These are phyloP conservation scores for Cataglyphis albicans DNA, from an alignment of 2,888 invertebrate species.

Conservation along the genomic window DNA sequence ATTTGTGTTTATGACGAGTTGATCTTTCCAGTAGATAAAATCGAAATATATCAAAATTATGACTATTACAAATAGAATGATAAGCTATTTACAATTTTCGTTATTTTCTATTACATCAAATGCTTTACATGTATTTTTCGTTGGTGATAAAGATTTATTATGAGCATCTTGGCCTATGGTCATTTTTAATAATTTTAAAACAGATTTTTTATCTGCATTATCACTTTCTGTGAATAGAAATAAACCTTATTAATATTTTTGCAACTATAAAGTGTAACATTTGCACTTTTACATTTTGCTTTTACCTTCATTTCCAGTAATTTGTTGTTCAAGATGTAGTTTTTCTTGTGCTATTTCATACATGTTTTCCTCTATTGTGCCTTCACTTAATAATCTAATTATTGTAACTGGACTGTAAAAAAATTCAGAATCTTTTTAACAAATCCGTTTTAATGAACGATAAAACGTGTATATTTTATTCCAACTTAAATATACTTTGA, in stretches of 20 bases:
- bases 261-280: conserved; percentile 17
- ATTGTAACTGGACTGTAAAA: conserved; percentile 92
- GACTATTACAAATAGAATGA: conserved; percentile 59
- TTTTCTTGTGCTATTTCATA: conserved; percentile 96
- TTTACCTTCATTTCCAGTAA: conserved; percentile 89
- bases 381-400: conserved; percentile 93
- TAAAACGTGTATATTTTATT: conserved; percentile 18
- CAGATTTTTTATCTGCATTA: conserved; percentile 91
- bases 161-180: conserved; percentile 90
- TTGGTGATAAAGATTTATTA: conserved; percentile 75
- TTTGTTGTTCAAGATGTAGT: conserved; percentile 95
- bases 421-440: conserved; percentile 37
- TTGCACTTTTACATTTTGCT: neutral
- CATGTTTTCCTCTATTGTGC: conserved; percentile 97
- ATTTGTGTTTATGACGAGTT: conserved; percentile 17
- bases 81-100: conserved; percentile 64
- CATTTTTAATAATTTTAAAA: conserved; percentile 92
- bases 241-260: conserved; percentile 35
- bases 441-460: neutral
- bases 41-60: conserved; percentile 56
- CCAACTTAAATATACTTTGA: conserved; percentile 12
- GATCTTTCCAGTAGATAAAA: conserved; percentile 35
- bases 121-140: conserved; percentile 72
- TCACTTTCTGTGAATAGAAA: conserved; percentile 89
- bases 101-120: conserved; percentile 63